Evolutionary conservation across 1,140 invertebrate species (phyloP), one percentile per base, ranked within the genome.

Genomic region (Triops longicaudatus): DNA sequence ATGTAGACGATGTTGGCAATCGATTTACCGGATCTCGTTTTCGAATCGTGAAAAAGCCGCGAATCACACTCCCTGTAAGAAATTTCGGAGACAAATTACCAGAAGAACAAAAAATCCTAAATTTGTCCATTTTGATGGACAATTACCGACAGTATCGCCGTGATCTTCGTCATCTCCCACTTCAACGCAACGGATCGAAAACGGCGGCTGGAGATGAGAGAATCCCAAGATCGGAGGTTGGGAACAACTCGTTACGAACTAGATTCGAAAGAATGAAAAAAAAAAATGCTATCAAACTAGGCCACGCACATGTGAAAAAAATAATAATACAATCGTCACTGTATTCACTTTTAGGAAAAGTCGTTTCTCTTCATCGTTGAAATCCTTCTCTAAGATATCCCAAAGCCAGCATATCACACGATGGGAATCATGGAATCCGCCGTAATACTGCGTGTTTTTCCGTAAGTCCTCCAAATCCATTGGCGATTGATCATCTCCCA

Each of bases 171-270:
- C 97, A 83, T 99, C 97, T 28, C 94, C 93, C 73, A 98, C 97
- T 89, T 99, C 97, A 5, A 99, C 96, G 86, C 98, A 99, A 78
- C 98, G 90, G 82, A 99, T 99, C 0, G 97, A 98, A 87, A 99
- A 99, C 14, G 96, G 96, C 5, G 98, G 98, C 83, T 99, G 97
- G 42, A 99, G 86, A 84, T 98, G 92, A 14, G 95, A 93, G 86
- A 99, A 99, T 3, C 98, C 98, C 14, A 99, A 86, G 12, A 99
- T 87, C 41, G 98, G 98, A 4, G 97, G 95, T 81, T 98, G 97
- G 0, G 96, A 99, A 85, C 98, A 99, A 82, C 96, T 98, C 17
- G 98, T 99, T 0, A 99, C 97, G 88, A 99, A 99, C 94, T 98
- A 83, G 22, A 89, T 86, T 74, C 31, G 78, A 81, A 74, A 78